Percentiles rank a stretch among this genome's conserved stretches.
Conservation (phyloP, 2,888 invertebrate genomes). For the Craniophora ligustri region DNA sequence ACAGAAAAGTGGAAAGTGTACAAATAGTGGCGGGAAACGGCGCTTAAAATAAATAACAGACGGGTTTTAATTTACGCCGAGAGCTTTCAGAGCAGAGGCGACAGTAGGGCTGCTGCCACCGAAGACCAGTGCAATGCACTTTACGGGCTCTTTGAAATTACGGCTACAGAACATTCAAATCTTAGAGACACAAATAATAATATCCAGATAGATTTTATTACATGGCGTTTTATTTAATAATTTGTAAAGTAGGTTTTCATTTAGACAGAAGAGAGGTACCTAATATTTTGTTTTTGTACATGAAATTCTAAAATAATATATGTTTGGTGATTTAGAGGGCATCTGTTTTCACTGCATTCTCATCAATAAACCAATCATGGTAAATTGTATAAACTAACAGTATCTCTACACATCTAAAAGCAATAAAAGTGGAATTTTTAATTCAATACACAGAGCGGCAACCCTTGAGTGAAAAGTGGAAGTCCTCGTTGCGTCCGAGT, state of each 20-base stretch:
- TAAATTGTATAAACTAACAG: not conserved
- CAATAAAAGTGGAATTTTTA: not conserved
- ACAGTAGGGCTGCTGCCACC: conserved; percentile 1
- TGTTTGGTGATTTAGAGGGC: no score
- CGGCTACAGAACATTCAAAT: not conserved
- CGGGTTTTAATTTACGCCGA: conserved; percentile 64
- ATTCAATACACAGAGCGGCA: conserved; percentile 1
- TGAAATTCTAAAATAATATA: no score
- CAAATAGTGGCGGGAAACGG: conserved; percentile 46
- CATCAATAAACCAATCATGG: no score
- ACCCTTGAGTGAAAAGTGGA: conserved; percentile 25
- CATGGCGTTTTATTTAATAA: no score
- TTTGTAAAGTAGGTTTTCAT: no score
- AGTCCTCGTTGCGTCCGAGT: conserved; percentile 24
- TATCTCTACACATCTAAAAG: not conserved
- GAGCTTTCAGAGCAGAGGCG: conserved; percentile 14
- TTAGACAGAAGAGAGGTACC: no score
- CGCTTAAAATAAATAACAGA: conserved; percentile 71
- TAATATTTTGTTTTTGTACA: no score
- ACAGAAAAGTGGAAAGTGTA: conserved; percentile 43
- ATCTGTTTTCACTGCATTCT: no score
- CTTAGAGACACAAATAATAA: not conserved
- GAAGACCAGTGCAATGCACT: not conserved
- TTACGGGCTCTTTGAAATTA: not conserved
- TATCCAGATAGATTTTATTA: not conserved